A percentile compares a stretch with the other conserved stretches of the same genome.
Evolutionary conservation across 2,888 invertebrate species (phyloP).

Genomic region (Oeneis ivallda): DNA sequence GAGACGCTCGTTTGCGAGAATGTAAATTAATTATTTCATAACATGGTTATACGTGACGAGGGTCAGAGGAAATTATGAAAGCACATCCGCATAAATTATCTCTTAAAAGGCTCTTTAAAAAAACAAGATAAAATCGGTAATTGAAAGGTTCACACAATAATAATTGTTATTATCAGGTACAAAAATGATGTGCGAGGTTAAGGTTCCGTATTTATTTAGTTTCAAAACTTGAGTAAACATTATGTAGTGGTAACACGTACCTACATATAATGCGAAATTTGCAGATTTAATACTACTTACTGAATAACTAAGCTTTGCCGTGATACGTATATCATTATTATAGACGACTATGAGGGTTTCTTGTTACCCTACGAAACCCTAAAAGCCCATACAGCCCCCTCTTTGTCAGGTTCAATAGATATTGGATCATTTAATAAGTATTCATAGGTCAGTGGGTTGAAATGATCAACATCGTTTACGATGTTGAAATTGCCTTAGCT

Average conservation of each 20-base stretch:
- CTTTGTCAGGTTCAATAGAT: neutral
- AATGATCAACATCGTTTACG: slow-evolving; percentile 66
- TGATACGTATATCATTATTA: no score
- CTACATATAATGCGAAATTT: no score
- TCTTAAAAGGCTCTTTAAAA: slow-evolving; percentile 63
- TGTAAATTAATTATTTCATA: slow-evolving; percentile 61
- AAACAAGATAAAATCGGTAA: no score
- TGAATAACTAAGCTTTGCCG: no score
- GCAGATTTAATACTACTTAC: no score
- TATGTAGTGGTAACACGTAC: no score
- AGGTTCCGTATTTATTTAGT: no score
- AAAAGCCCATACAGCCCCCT: neutral
- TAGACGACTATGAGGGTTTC: neutral
- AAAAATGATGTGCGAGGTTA: no score
- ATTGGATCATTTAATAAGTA: slow-evolving; percentile 20
- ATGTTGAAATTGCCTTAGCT: slow-evolving; percentile 62
- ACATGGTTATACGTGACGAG: slow-evolving; percentile 68
- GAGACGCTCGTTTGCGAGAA: slow-evolving; percentile 42
- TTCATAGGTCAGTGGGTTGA: slow-evolving; percentile 50
- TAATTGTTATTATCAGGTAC: no score
- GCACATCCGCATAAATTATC: slow-evolving; percentile 55
- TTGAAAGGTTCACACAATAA: no score
- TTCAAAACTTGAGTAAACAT: no score
- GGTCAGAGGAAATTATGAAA: slow-evolving; percentile 64
- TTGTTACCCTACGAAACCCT: neutral